Percentiles rank a stretch among this genome's conserved stretches.
These are phyloP conservation scores for Clusia tigrina DNA, from an alignment of 2,888 invertebrate genomes.

Conservation along the genomic window DNA sequence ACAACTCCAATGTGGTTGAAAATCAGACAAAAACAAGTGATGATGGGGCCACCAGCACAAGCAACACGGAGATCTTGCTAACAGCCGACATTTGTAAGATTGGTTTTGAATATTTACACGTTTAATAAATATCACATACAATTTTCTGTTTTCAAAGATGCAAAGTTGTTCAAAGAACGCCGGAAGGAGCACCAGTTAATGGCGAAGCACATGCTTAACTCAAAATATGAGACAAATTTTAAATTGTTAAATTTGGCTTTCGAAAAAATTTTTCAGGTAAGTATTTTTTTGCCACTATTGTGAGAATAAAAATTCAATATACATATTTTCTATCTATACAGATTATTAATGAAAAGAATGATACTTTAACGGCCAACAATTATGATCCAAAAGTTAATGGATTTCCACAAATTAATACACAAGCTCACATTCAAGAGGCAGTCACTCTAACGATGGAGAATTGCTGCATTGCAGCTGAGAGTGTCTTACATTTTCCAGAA, in stretches of 20 bases:
- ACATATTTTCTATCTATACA: conserved; percentile 14
- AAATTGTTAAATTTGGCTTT: conserved; percentile 41
- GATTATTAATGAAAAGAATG: conserved; percentile 38
- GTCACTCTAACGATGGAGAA: conserved; percentile 38
- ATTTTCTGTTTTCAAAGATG: conserved; percentile 33
- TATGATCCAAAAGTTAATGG: conserved; percentile 32
- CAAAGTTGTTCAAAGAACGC: conserved; percentile 35
- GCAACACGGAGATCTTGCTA: background rate
- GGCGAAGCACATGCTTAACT: conserved; percentile 36
- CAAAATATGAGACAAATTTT: conserved; percentile 40
- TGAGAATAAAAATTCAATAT: background rate
- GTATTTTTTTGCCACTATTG: background rate
- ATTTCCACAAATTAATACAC: conserved; percentile 34
- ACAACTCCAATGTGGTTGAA: too few relatives aligned
- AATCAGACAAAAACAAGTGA: too few relatives aligned
- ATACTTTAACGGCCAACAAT: conserved; percentile 29
- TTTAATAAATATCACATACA: background rate
- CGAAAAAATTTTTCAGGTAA: conserved; percentile 42
- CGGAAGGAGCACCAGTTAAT: conserved; percentile 39
- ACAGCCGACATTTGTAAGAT: background rate
- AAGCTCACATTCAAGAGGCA: conserved; percentile 33
- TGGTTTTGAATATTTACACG: background rate
- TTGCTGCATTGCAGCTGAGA: conserved; percentile 38
- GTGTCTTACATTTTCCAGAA: conserved; percentile 44
- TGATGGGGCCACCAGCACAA: too few relatives aligned